Base-by-base conservation (phyloP, 2,113 vertebrate genomes). In the Mesoclemmys tuberculata region DNA sequence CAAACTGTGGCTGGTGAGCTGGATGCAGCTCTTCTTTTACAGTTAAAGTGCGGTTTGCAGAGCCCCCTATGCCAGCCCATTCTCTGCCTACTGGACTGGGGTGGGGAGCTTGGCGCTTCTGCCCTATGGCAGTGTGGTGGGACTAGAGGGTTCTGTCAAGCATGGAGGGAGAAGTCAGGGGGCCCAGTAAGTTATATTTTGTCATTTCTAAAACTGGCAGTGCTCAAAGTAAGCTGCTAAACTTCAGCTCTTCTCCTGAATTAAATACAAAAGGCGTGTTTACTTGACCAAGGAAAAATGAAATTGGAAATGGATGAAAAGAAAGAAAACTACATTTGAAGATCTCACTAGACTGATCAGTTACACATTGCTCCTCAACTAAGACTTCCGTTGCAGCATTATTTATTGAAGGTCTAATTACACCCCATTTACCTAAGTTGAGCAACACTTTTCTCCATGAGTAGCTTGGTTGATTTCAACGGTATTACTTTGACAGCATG, bases 151-250 rank as follows among this genome's bases (percentile, higher is more conserved):
- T 52, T 52, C 13, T 52, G 51, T 16, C 16, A 14, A 52, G 51
- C 16, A 5, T 4, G 13, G 51, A 52, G 51, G 51, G 51, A 52
- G 51, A 52, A 18, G 51, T 52, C 51, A 14, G 51, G 51, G 51
- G 51, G 51, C 13, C 51, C 51, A 52, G 5, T 52, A 52, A 52
- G 14, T 18, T 18, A 52, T 52, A 52, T 46, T 38, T 88, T 26
- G 88, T 80, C 80, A 44, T 51, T 93, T 95, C 31, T 74, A 81
- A 88, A 79, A 94, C 78, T 79, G 90, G 27, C 51, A 55, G 74
- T 22, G 19, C 68, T 93, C 27, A 55, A 64, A 90, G 75, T 10
- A 21, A 78, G 10, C 84, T 82, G 93, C 84, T 24, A 82, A 88
- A 29, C 77, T 89, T 93, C 90, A 27, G 3, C 0, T 61, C 80